Base-by-base conservation (phyloP, 53 echinoderm and acorn worm species). In the Hippasteria phrygiana region DNA sequence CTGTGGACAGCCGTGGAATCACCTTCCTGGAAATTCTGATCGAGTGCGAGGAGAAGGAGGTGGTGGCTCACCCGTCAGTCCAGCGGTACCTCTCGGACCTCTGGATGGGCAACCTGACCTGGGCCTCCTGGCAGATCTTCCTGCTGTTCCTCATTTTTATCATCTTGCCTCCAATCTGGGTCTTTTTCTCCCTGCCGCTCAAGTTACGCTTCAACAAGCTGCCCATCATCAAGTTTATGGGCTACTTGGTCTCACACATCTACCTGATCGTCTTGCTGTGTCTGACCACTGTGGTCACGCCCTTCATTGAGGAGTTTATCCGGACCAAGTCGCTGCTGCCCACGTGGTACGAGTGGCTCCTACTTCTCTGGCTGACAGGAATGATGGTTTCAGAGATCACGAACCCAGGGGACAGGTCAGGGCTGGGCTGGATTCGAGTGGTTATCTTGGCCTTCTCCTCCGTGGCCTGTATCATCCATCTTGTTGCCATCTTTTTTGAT, bases 221-320 rank as follows among this genome's bases (percentile, higher is more conserved):
- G 1, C 98, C 98, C 33, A 97, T 97, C 78, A 97, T 97, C 76
- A 97, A 97, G 85, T 97, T 96, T 90, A 97, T 97, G 98, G 94
- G 94, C 35, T 92, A 94, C 73, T 74, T 97, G 4, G 98, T 96
- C 2, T 97, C 98, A 0, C 98, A 97, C 71, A 93, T 92, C 79
- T 97, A 96, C 73, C 90, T 96, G 1, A 97, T 97, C 34, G 45
- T 80, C 13, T 90, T 97, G 18, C 90, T 97, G 42, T 88, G 91
- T 35, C 66, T 97, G 46, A 96, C 98, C 1, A 95, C 94, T 4
- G 95, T 97, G 14, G 87, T 96, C 1, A 95, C 98, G 18, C 62
- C 87, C 10, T 92, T 96, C 88, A 97, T 97, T 26, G 94, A 97
- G 62, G 64, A 81, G 0, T 95, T 97, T 80, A 95, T 95, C 43